Evolutionary conservation across 2,888 invertebrate genomes (phyloP).

Genomic region (Formica aserva): DNA sequence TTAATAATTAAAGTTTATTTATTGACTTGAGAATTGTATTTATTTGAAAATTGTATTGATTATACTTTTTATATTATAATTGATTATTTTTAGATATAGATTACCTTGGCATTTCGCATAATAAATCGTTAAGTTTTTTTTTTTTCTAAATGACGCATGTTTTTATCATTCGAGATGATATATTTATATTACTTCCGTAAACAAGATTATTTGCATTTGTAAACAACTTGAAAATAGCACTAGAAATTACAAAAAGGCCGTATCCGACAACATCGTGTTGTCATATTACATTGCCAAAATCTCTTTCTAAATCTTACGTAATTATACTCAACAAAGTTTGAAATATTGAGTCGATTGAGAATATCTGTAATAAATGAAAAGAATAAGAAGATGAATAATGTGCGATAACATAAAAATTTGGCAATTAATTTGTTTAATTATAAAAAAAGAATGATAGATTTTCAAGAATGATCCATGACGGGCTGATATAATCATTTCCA

Average conservation of each 20-base stretch:
- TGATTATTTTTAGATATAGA: conserved; percentile 31
- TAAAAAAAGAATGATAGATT: neutral
- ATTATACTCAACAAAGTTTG: neutral
- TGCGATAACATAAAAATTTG: neutral
- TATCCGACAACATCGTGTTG: conserved; percentile 11
- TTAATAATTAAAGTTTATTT: neutral
- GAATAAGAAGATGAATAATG: neutral
- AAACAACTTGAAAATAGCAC: conserved; percentile 40
- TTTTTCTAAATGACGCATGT: conserved; percentile 22
- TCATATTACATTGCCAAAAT: neutral
- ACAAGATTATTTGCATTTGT: conserved; percentile 12
- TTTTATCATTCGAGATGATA: neutral
- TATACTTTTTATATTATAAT: neutral
- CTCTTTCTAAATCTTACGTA: neutral
- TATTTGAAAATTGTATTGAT: too few relatives aligned
- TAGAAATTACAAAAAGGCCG: conserved; percentile 12
- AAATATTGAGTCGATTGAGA: neutral
- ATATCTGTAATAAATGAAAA: conserved; percentile 5
- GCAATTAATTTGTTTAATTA: neutral
- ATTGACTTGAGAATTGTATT: neutral
- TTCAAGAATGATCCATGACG: neutral
- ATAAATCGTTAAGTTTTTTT: conserved; percentile 35
- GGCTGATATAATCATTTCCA: neutral
- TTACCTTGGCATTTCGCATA: conserved; percentile 17
- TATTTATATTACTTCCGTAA: conserved; percentile 8